Evolutionary conservation across 2,888 invertebrate species (phyloP), one percentile per base, ranked within the genome.

Genomic region (Lamproptera curius): DNA sequence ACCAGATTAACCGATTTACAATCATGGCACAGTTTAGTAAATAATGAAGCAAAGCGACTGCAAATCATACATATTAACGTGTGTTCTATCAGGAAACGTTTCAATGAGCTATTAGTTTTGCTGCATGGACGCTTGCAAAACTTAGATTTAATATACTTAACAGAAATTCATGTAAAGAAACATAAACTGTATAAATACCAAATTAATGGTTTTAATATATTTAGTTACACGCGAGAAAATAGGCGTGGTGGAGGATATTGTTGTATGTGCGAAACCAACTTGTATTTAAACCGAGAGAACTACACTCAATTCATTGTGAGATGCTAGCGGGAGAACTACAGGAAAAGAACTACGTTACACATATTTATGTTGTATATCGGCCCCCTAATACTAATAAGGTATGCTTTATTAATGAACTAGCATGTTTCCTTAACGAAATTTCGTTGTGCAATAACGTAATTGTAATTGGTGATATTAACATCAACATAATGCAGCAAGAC

Each of bases 381-480:
- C 40, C 40, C 8, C 28, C 28, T 15, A 40, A 40, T 16, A 40
- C 28, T 1, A 40, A 40, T n/a, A 40, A 28, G 5, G 10, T 40
- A 28, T 10, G 40, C 16, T 40, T 15, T 40, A 40, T 40, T 10
- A 26, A 28, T n/a, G 37, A 37, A 17, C 4, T 17, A 17, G 5
- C n/a, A n/a, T 1, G 2, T 17, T n/a, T 5, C 2, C 1, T 37
- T 17, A 17, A 37, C 17, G 1, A 6, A 16, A 17, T 37, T 11
- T 17, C 37, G 2, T 10, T 2, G 17, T 17, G 11, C 16, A 17
- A 37, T 0, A 17, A 37, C 4, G n/a, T 37, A 17, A 40, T 39
- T 23, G 10, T 26, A 5, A n/a, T 15, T 10, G 26, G 39, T 15
- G 39, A 39, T 5, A 39, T 39, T 23, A 26, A 39, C 10, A 39